Evolutionary conservation across 2,888 invertebrate genomes (phyloP), one percentile per base, ranked within the genome.

Genomic region (Eupeodes luniger): DNA sequence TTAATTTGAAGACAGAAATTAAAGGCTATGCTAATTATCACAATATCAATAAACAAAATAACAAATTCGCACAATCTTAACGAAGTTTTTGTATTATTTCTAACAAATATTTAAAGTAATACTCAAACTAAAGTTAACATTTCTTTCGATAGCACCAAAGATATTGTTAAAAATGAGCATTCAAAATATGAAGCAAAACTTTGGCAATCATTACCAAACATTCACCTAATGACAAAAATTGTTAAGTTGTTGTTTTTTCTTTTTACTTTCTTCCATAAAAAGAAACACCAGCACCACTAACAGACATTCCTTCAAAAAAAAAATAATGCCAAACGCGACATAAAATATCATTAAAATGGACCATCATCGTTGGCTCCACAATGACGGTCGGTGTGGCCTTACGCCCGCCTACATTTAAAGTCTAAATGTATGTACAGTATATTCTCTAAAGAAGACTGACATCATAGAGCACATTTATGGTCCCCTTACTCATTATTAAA

Each of bases 321-420:
- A 62, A 36, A 19, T 19, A 53, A 59, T 72, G 59, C 49, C 70
- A 47, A 81, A 78, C 51, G 69, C 81, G 81, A 66, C 81, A 85
- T 81, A 77, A 85, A 81, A 81, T 85, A 66, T 85, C 64, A 61
- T 77, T 77, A 81, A 76, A 85, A 47, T 70, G 61, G 70, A 66
- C 76, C 40, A 14, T 44, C 55, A 62, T 62, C 16, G 27, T 47
- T 51, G 40, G 36, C 57, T 66, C 57, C 12, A 14, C 5, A 70
- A 57, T 12, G 40, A 11, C 51, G n/a, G 36, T 12, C 40, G 40
- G 40, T 40, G 36, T 12, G 11, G 10, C 11, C 10, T 49, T 47
- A 66, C 66, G 47, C 66, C 66, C 19, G 44, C 16, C 9, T 4
- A 19, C 44, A 49, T 47, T 49, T 14, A 66, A 34, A 34, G 12